A percentile compares a stretch with the other conserved stretches of the same genome.
Conservation (phyloP, 2,797 vertebrate genomes). For the Periparus ater region DNA sequence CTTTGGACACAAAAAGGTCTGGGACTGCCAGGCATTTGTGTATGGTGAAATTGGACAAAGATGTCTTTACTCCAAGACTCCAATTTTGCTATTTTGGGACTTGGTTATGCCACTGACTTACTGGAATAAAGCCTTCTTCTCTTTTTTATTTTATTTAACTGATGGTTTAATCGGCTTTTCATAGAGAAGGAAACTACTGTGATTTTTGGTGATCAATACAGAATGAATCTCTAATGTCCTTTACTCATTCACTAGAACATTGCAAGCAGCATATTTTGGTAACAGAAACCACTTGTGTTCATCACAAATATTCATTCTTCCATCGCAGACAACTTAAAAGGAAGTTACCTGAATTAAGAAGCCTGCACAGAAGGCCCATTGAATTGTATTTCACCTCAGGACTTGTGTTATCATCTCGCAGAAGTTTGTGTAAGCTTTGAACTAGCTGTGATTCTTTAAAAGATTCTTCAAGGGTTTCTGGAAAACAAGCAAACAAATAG, state of each 20-base stretch:
- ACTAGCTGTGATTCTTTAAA: slow-evolving; percentile 81
- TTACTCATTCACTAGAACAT: background rate
- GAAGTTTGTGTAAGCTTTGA: slow-evolving; percentile 81
- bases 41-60: background rate
- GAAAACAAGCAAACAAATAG: background rate
- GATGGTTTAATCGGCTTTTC: background rate
- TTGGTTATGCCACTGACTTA: background rate
- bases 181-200: background rate
- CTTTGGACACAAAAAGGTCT: background rate
- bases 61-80: background rate
- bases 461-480: slow-evolving; percentile 80
- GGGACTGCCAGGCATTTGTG: background rate
- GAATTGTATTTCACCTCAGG: slow-evolving; percentile 88
- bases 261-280: background rate
- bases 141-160: background rate
- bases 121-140: background rate
- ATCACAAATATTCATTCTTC: background rate
- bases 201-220: background rate
- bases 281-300: background rate
- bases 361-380: slow-evolving; percentile 85
- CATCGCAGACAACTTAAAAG: background rate
- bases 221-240: background rate
- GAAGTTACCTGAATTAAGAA: slow-evolving; percentile 82
- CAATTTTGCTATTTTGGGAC: background rate
- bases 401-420: slow-evolving; percentile 82